phyloP scores from a whole-genome alignment of 92 coral and sea anemone genomes.

The Umimayanthus kanabou region DNA sequence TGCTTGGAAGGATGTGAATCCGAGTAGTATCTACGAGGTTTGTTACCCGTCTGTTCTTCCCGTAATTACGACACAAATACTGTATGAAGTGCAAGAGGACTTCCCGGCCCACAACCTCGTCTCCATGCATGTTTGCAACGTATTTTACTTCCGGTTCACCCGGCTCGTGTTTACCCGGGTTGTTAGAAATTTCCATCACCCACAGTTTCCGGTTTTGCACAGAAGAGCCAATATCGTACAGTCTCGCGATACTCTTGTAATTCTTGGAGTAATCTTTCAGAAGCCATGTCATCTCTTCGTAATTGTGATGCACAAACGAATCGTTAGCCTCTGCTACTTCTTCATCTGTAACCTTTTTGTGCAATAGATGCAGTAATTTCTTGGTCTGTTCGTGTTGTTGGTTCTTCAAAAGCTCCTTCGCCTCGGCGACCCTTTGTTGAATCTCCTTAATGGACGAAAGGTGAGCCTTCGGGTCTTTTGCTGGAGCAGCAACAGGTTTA shows the following conservation, averaged over 20 bases:
- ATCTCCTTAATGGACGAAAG: slow-evolving; percentile 48
- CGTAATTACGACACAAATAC: slow-evolving; percentile 84
- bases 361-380: slow-evolving; percentile 28
- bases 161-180: slow-evolving; percentile 83
- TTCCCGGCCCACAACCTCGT: slow-evolving; percentile 90
- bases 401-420: slow-evolving; percentile 43
- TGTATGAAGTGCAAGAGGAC: slow-evolving; percentile 79
- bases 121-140: slow-evolving; percentile 93
- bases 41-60: slow-evolving; percentile 62
- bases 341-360: slow-evolving; percentile 23
- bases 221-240: slow-evolving; percentile 89
- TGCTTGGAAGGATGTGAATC: slow-evolving; percentile 90
- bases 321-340: slow-evolving; percentile 63
- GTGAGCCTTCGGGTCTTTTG: slow-evolving; percentile 3
- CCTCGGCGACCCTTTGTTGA: slow-evolving; percentile 54
- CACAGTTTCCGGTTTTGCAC: slow-evolving; percentile 95
- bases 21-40: slow-evolving; percentile 76
- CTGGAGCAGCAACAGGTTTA: not conserved
- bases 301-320: slow-evolving; percentile 90
- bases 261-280: slow-evolving; percentile 83
- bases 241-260: slow-evolving; percentile 67
- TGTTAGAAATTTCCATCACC: slow-evolving; percentile 93
- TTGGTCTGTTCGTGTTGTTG: slow-evolving; percentile 41
- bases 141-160: slow-evolving; percentile 88
- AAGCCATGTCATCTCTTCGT: slow-evolving; percentile 98